Evolutionary conservation across 2,113 vertebrate species (phyloP).

Genomic region (Xenopus laevis): DNA sequence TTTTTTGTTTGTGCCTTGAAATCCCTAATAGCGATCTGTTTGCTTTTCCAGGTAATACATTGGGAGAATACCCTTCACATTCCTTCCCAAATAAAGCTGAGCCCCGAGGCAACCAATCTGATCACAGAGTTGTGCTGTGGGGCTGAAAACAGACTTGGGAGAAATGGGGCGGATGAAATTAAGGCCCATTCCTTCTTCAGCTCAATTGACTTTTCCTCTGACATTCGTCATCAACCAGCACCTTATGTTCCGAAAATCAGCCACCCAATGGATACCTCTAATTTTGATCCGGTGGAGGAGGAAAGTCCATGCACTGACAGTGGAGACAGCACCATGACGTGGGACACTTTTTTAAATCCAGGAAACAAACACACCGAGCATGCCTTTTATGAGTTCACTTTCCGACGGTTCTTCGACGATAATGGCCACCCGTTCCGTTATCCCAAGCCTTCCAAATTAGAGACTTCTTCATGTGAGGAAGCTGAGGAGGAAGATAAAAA

Average conservation of each 20-base stretch:
- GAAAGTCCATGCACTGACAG: conserved; percentile 86
- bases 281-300: conserved; percentile 96
- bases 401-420: conserved; percentile 96
- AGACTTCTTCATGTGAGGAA: conserved; percentile 52
- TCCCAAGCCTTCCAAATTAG: conserved; percentile 80
- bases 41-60: conserved; percentile 82
- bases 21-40: neutral
- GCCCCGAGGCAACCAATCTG: conserved; percentile 86
- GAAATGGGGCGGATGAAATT: conserved; percentile 87
- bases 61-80: conserved; percentile 96
- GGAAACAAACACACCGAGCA: conserved; percentile 89
- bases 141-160: conserved; percentile 83
- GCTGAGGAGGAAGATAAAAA: conserved; percentile 49
- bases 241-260: conserved; percentile 92
- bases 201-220: conserved; percentile 85
- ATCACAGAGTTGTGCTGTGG: conserved; percentile 90
- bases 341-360: conserved; percentile 79
- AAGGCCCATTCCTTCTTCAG: conserved; percentile 90
- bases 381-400: conserved; percentile 97
- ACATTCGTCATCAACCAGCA: conserved; percentile 88
- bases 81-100: conserved; percentile 87
- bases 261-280: conserved; percentile 98
- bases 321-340: conserved; percentile 78
- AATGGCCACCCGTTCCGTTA: conserved; percentile 92
- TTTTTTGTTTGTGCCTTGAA: too few species aligned